Evolutionary conservation across 2,888 invertebrate genomes (phyloP).

Genomic region (Megastigmus dorsalis): DNA sequence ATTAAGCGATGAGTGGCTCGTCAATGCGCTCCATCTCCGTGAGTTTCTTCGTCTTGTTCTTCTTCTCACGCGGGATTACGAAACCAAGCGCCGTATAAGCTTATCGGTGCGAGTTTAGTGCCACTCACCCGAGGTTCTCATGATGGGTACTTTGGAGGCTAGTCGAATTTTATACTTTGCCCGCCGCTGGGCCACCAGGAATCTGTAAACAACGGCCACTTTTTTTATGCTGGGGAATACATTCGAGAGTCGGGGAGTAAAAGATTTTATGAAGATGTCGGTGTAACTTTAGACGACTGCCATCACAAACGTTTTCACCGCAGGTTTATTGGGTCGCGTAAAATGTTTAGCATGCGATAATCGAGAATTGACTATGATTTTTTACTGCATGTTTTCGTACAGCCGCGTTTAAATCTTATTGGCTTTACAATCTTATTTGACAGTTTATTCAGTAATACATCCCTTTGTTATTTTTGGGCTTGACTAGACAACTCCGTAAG

Average conservation of each 20-base stretch:
- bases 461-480: too few relatives aligned
- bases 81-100: too few relatives aligned
- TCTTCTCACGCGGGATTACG: conserved; percentile 11
- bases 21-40: not conserved
- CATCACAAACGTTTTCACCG: not conserved
- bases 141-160: not conserved
- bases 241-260: not conserved
- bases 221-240: not conserved
- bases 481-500: too few relatives aligned
- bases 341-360: too few relatives aligned
- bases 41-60: not conserved
- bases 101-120: conserved; percentile 17
- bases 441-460: too few relatives aligned
- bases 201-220: not conserved
- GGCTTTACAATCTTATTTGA: too few relatives aligned
- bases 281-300: not conserved
- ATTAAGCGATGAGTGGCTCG: conserved; percentile 6
- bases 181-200: not conserved
- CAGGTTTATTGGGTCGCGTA: too few relatives aligned
- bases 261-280: conserved; percentile 16
- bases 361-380: too few relatives aligned
- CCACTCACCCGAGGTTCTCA: too few relatives aligned
- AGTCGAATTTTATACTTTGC: conserved; percentile 24
- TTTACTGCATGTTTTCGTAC: too few relatives aligned
- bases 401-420: too few relatives aligned